phyloP scores from a whole-genome alignment of 1,140 invertebrate species.

The Eulimnadia texana region DNA sequence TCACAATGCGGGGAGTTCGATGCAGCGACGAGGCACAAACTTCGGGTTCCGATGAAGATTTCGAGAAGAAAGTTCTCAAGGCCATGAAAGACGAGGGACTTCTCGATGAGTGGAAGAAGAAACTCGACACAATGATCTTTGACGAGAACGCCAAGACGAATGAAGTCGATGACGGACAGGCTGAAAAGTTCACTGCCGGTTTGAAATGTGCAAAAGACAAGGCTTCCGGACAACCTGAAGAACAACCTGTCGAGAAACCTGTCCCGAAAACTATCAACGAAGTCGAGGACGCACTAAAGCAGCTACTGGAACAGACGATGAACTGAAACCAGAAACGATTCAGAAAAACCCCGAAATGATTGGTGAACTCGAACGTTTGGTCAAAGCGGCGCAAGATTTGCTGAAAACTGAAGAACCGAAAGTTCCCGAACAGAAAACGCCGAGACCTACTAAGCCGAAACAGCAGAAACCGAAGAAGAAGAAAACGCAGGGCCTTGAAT shows the following conservation, averaged over 20 bases:
- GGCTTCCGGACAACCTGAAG: not conserved
- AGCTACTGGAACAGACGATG: not conserved
- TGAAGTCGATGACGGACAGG: not conserved
- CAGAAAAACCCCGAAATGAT: not conserved
- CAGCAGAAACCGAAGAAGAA: slow-evolving; percentile 5
- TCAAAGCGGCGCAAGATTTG: not conserved
- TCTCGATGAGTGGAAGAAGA: slow-evolving; percentile 11
- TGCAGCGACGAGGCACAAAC: not conserved
- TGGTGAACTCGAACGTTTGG: not conserved
- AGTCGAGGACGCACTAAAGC: not conserved
- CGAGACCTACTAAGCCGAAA: not conserved
- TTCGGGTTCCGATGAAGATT: not conserved
- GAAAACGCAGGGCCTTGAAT: not conserved
- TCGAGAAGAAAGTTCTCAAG: slow-evolving; percentile 1
- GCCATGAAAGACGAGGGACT: slow-evolving; percentile 11
- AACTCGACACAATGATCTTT: slow-evolving; percentile 8
- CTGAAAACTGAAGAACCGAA: not conserved
- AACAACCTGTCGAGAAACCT: not conserved
- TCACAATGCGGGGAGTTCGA: not conserved
- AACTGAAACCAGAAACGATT: not conserved
- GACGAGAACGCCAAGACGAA: slow-evolving; percentile 5
- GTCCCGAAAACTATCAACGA: not conserved
- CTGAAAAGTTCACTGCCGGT: not conserved
- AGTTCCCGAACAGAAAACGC: not conserved
- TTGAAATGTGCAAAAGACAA: slow-evolving; percentile 1